A percentile compares a stretch with the other conserved stretches of the same genome.
Evolutionary conservation across 2,113 vertebrate genomes (phyloP).

Genomic region (Calyptommatus sinebrachiatus): DNA sequence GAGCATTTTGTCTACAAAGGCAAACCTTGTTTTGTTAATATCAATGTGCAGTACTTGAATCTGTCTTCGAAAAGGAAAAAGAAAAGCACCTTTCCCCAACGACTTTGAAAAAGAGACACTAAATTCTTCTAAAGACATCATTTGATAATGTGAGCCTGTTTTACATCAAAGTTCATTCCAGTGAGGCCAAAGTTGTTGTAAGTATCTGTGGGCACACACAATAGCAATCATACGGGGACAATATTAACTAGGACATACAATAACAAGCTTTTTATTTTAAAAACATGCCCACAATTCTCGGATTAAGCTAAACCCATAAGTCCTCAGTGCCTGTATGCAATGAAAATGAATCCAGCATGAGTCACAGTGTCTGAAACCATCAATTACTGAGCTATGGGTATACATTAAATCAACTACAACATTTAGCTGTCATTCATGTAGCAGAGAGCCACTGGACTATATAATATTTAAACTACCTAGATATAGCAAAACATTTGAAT

Average conservation of each 20-base stretch:
- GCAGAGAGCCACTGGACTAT: too few relatives aligned
- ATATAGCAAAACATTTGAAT: too few relatives aligned
- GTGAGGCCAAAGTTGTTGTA: background rate
- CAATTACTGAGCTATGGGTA: too few relatives aligned
- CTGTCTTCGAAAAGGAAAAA: background rate
- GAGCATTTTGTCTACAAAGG: slow-evolving; percentile 6
- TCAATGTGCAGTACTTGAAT: background rate
- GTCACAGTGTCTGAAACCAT: too few relatives aligned
- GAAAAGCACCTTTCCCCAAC: background rate
- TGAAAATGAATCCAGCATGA: too few relatives aligned
- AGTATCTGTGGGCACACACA: background rate
- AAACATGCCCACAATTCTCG: background rate
- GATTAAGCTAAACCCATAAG: background rate
- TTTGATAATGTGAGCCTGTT: background rate
- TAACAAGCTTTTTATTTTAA: background rate
- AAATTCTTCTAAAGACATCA: background rate
- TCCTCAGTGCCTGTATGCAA: too few relatives aligned
- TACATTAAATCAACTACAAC: too few relatives aligned
- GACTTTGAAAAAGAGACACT: background rate
- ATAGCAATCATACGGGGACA: background rate
- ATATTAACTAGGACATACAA: background rate
- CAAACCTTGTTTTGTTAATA: background rate
- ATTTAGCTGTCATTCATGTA: too few relatives aligned
- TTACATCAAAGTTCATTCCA: background rate
- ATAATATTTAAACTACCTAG: too few relatives aligned